A percentile compares a stretch with the other conserved stretches of the same genome.
Conservation (phyloP, 1,140 invertebrate genomes). For the Euura saliciscinereae region DNA sequence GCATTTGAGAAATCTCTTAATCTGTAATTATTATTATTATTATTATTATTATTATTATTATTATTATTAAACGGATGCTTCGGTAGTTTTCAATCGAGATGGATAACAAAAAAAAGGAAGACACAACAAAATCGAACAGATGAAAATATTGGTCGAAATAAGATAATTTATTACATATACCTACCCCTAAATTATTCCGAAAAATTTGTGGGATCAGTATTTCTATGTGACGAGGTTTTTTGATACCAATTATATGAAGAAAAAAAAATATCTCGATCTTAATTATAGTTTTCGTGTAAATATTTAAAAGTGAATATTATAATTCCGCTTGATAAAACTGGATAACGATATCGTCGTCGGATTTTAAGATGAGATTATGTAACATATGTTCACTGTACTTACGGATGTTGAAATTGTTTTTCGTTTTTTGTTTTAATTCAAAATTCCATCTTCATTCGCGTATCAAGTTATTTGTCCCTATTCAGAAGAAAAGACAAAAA, state of each 20-base stretch:
- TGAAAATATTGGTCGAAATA: too few species aligned
- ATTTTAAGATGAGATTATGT: background rate
- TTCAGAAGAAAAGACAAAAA: background rate
- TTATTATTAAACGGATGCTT: conserved; percentile 9
- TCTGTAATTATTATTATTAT: background rate
- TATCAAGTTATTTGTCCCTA: background rate
- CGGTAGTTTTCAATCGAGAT: conserved; percentile 8
- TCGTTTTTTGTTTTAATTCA: too few species aligned
- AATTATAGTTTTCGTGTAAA: conserved; percentile 45
- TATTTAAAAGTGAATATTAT: conserved; percentile 22
- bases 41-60: conserved; percentile 5
- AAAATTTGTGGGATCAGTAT: conserved; percentile 34
- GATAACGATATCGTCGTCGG: background rate
- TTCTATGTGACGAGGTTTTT: conserved; percentile 33
- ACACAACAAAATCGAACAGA: background rate
- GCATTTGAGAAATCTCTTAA: background rate
- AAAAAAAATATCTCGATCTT: conserved; percentile 22
- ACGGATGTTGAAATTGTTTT: too few species aligned
- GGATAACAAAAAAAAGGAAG: background rate
- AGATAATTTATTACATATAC: background rate
- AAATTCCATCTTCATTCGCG: too few species aligned
- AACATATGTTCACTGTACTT: background rate
- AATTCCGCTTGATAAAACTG: background rate
- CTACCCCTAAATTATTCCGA: conserved; percentile 14
- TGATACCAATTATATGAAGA: conserved; percentile 24